These are phyloP conservation scores for Conus ventricosus DNA, from an alignment of 1,140 invertebrate genomes.

Conservation along the genomic window DNA sequence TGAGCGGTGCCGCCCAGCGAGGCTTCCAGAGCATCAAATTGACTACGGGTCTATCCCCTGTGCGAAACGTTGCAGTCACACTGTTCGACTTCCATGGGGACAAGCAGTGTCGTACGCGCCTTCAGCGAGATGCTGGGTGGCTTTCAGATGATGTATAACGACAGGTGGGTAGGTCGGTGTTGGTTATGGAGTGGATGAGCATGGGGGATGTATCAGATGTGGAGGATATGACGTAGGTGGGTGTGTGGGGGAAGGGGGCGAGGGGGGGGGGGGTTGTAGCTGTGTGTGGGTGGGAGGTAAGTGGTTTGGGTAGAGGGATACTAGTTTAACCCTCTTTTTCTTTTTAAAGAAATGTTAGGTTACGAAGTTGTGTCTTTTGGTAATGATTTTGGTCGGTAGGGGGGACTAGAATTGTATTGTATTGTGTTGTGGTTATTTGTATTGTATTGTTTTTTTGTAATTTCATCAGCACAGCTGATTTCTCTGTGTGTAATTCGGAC, in stretches of 20 bases:
- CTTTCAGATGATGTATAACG: slow-evolving; percentile 10
- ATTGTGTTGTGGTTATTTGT: no score
- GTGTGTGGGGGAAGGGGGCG: background rate
- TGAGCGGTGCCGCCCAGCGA: background rate
- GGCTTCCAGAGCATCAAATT: background rate
- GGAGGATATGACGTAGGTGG: no score
- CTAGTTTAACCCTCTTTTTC: no score
- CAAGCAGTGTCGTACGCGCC: background rate
- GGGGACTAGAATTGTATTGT: no score
- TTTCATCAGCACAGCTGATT: no score
- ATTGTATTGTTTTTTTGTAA: no score
- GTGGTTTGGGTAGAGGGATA: no score
- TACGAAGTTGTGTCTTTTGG: no score
- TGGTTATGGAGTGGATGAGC: background rate
- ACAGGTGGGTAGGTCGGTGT: background rate
- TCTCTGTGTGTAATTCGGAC: no score
- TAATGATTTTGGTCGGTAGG: no score
- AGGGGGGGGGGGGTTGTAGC: background rate
- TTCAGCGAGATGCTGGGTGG: background rate
- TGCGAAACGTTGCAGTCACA: background rate
- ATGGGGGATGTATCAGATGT: no score
- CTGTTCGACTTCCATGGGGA: background rate
- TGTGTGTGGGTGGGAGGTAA: background rate
- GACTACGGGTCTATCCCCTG: slow-evolving; percentile 1
- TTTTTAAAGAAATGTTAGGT: no score